Evolutionary conservation across 2,888 invertebrate species (phyloP).

Genomic region (Apotomis betuletana): DNA sequence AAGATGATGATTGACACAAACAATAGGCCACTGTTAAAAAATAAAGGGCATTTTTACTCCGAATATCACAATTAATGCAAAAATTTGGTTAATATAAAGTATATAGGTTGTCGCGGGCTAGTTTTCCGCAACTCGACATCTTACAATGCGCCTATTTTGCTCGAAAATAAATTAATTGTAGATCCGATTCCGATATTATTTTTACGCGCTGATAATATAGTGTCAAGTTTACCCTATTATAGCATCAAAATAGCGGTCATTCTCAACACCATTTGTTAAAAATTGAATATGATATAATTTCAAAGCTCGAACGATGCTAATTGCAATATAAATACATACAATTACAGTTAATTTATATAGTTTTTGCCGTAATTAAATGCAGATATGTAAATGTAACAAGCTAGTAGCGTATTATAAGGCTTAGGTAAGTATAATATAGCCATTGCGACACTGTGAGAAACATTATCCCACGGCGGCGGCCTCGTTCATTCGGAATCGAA

Average conservation of each 20-base stretch:
- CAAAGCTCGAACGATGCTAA: slow-evolving; percentile 20
- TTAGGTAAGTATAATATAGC: slow-evolving; percentile 56
- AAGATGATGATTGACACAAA: too few species aligned
- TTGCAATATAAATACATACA: slow-evolving; percentile 19
- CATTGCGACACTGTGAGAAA: slow-evolving; percentile 55
- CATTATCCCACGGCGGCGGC: slow-evolving; percentile 60
- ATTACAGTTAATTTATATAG: slow-evolving; percentile 19
- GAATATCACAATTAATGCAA: too few species aligned
- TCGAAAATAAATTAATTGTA: too few species aligned
- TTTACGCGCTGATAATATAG: too few species aligned
- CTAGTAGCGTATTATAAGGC: slow-evolving; percentile 35
- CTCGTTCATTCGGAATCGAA: slow-evolving; percentile 47
- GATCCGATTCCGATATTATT: too few species aligned
- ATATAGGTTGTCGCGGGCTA: too few species aligned
- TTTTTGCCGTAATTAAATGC: slow-evolving; percentile 37
- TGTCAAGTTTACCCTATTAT: neutral
- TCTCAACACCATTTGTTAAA: neutral
- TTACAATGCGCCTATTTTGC: too few species aligned
- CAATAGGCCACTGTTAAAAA: too few species aligned
- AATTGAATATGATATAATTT: slow-evolving; percentile 7
- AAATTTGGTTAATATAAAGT: too few species aligned
- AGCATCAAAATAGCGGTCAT: too few species aligned
- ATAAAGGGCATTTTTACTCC: too few species aligned
- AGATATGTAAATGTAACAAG: slow-evolving; percentile 35
- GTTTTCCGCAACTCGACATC: too few species aligned